Base-by-base conservation (phyloP, 23 tunicate genomes). In the Styela plicata region DNA sequence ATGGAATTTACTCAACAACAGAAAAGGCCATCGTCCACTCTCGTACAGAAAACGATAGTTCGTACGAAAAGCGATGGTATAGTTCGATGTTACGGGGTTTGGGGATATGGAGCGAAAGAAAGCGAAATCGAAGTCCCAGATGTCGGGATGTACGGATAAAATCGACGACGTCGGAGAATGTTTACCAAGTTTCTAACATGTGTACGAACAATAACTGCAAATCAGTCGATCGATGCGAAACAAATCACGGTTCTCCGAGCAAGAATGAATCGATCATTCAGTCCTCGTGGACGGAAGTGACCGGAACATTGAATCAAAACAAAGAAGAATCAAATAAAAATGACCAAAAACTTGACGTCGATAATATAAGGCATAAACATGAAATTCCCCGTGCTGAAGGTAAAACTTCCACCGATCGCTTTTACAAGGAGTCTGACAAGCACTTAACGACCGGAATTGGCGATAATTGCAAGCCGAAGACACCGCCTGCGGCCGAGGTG, bases 11-110 rank as follows among this genome's bases (percentile, higher is more conserved):
- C 71, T 27, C 23, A 67, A 67, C 31, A 0, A 67, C 71, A 67
- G 71, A 29, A 67, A 67, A 18, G n/a, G n/a, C n/a, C n/a, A n/a
- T n/a, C n/a, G n/a, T 67, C 31, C 71, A 22, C 30, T 67, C n/a
- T n/a, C n/a, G n/a, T n/a, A 67, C 71, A 29, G 30, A 67, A 22
- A 67, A 19, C 23, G 71, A 25, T 25, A 67, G 71, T n/a, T 27
- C 71, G 22, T 18, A 13, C n/a, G 31, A 67, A 44, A 44, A 44
- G 13, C 7, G 57, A 13, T 44, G 57, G 57, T 44, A 44, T 44
- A 13, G 13, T 13, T 5, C 57, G 57, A 44, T 44, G 57, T 44
- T 44, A 44, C 57, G 57, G 57, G 57, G 57, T 7, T 13, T 44
- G 7, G 57, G 57, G 57, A 44, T 44, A 44, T 44, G 57, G 57